Evolutionary conservation across 2,797 vertebrate genomes (phyloP).

Genomic region (Sebastes cheni): DNA sequence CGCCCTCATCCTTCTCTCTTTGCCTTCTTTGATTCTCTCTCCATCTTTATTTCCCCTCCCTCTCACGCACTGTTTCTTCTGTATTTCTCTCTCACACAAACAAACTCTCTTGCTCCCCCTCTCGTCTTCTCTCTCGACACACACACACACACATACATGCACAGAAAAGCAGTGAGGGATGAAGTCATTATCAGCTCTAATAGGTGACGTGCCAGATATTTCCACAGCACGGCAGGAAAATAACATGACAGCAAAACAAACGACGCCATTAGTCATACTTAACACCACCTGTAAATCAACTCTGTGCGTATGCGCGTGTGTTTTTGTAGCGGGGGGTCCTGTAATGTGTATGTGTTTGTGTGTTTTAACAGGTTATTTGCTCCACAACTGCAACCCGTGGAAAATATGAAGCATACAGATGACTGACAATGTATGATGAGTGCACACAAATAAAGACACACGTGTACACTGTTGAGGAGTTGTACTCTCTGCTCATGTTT

Average conservation of each 20-base stretch:
- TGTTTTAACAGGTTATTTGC: constrained; percentile 61
- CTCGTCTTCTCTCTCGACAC: not conserved
- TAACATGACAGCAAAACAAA: constrained; percentile 75
- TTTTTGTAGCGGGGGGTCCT: not conserved
- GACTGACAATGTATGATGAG: constrained; percentile 55
- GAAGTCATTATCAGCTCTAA: constrained; percentile 76
- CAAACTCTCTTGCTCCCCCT: constrained; percentile 25
- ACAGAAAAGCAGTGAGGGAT: constrained; percentile 45
- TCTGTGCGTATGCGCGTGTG: constrained; percentile 3
- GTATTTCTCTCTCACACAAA: constrained; percentile 10
- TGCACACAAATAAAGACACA: constrained; percentile 6
- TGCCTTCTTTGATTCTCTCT: not conserved
- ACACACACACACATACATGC: constrained; percentile 15
- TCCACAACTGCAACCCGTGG: constrained; percentile 43
- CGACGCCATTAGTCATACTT: constrained; percentile 69
- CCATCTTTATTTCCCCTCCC: not conserved
- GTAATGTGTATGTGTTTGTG: constrained; percentile 1
- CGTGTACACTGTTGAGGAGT: not conserved
- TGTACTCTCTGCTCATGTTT: not conserved
- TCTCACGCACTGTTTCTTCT: not conserved
- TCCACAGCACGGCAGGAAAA: constrained; percentile 67
- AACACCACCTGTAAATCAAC: constrained; percentile 70
- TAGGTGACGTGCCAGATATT: constrained; percentile 60
- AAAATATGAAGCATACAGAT: constrained; percentile 54
- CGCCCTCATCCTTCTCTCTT: not conserved